Percentiles rank a stretch among this genome's conserved stretches.
Conservation (phyloP, 1,140 invertebrate species). For the Drosophila serrata region DNA sequence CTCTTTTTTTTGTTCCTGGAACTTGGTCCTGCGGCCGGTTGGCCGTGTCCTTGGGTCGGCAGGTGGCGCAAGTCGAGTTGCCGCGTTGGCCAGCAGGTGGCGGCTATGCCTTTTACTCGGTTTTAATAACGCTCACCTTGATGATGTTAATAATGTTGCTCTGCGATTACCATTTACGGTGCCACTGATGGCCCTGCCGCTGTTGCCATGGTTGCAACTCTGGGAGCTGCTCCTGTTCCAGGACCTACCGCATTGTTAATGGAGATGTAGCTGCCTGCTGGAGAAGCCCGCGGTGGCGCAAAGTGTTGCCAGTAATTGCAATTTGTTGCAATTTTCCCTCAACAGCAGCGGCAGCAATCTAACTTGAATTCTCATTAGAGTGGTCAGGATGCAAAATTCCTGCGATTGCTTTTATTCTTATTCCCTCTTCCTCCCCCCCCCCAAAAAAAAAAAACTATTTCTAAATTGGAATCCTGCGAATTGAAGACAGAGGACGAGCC, state of each 20-base stretch:
- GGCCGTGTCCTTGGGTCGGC: conserved; percentile 33
- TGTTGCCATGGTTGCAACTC: conserved; percentile 33
- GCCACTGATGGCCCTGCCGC: conserved; percentile 12
- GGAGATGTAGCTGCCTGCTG: conserved; percentile 9
- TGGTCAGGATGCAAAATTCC: conserved; percentile 11
- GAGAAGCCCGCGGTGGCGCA: conserved; percentile 34
- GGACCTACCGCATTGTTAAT: conserved; percentile 35
- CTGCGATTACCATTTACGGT: conserved; percentile 62
- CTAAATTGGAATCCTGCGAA: conserved; percentile 12
- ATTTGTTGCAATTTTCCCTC: conserved; percentile 44
- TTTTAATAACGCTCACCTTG: conserved; percentile 55
- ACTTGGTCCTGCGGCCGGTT: conserved; percentile 21
- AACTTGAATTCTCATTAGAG: conserved; percentile 46
- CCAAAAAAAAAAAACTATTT: not conserved
- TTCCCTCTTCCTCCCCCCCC: too few species aligned
- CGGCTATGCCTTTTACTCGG: conserved; percentile 34
- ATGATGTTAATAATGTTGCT: conserved; percentile 73
- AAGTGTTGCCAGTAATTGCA: conserved; percentile 57
- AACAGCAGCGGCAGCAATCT: conserved; percentile 31
- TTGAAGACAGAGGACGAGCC: conserved; percentile 7
- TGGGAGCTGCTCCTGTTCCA: conserved; percentile 11
- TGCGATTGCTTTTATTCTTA: not conserved
- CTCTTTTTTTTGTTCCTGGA: conserved; percentile 7
- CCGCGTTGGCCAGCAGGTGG: conserved; percentile 39
- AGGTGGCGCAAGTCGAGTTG: conserved; percentile 38